A percentile compares a stretch with the other conserved stretches of the same genome.
phyloP scores from a whole-genome alignment of 2,113 vertebrate genomes.

The Eptatretus burgeri region DNA sequence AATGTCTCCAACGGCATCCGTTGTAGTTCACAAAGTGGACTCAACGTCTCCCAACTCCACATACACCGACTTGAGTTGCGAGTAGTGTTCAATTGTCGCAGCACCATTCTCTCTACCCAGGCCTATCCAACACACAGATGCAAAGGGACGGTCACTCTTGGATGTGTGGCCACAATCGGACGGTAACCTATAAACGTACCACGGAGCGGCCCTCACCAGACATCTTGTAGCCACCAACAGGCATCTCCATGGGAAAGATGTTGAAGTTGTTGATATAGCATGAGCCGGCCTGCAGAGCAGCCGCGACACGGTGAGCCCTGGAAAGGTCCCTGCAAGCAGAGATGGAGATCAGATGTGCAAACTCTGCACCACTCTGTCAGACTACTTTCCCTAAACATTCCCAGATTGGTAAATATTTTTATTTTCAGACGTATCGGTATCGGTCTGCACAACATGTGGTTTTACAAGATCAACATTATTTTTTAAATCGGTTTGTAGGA shows the following conservation, averaged over 20 bases:
- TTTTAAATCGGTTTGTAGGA: neutral
- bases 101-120: conserved; percentile 72
- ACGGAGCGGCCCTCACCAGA: conserved; percentile 29
- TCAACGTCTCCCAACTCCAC: conserved; percentile 79
- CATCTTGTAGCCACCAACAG: conserved; percentile 76
- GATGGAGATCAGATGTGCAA: conserved; percentile 5
- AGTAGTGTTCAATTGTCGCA: conserved; percentile 54
- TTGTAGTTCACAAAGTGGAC: conserved; percentile 26
- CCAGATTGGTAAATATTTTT: too few species aligned
- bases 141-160: neutral
- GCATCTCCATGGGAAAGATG: conserved; percentile 36
- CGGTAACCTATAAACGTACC: neutral
- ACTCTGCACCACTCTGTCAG: neutral
- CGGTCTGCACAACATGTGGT: neutral
- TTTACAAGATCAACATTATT: neutral
- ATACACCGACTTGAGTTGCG: conserved; percentile 63
- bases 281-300: conserved; percentile 43
- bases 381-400: too few species aligned
- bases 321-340: conserved; percentile 36
- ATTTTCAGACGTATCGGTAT: too few species aligned
- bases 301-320: conserved; percentile 54
- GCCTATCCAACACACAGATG: conserved; percentile 21
- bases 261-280: conserved; percentile 97
- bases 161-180: neutral
- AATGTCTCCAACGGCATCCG: neutral